Conservation (phyloP, 2,888 invertebrate genomes). For the Pediacus dermestoides region DNA sequence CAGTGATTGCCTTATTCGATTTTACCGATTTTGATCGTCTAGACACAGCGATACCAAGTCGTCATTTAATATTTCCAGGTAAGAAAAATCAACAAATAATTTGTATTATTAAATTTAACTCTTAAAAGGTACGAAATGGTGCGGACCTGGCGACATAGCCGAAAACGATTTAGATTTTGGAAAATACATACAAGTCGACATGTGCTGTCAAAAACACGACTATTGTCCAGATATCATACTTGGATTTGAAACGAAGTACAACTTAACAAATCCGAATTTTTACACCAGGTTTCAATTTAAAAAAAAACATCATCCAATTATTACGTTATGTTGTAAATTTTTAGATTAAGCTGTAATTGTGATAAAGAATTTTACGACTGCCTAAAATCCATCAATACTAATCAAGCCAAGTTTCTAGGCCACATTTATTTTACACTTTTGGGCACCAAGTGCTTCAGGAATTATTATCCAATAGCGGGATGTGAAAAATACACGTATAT, state of each 20-base stretch:
- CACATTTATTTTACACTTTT: constrained; percentile 71
- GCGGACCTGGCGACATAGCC: constrained; percentile 65
- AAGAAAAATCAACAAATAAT: too few species aligned
- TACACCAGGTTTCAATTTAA: constrained; percentile 72
- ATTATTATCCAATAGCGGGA: too few species aligned
- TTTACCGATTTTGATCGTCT: too few species aligned
- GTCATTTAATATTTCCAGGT: too few species aligned
- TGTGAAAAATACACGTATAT: too few species aligned
- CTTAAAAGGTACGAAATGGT: constrained; percentile 78
- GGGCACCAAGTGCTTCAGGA: constrained; percentile 69
- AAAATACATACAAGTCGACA: constrained; percentile 61
- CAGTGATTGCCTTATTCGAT: too few species aligned
- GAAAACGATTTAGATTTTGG: constrained; percentile 60
- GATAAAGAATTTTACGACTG: constrained; percentile 66
- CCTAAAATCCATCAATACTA: constrained; percentile 55
- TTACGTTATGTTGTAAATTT: too few species aligned
- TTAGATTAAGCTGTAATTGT: constrained; percentile 68
- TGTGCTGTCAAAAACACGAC: constrained; percentile 69
- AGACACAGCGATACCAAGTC: too few species aligned
- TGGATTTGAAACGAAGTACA: constrained; percentile 56
- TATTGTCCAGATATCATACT: constrained; percentile 60
- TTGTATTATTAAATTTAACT: too few species aligned
- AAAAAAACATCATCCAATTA: too few species aligned
- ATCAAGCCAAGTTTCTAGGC: constrained; percentile 60
- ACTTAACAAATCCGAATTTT: constrained; percentile 61